Conservation (phyloP, 2,888 invertebrate species). For the Hoplodrina ambigua region DNA sequence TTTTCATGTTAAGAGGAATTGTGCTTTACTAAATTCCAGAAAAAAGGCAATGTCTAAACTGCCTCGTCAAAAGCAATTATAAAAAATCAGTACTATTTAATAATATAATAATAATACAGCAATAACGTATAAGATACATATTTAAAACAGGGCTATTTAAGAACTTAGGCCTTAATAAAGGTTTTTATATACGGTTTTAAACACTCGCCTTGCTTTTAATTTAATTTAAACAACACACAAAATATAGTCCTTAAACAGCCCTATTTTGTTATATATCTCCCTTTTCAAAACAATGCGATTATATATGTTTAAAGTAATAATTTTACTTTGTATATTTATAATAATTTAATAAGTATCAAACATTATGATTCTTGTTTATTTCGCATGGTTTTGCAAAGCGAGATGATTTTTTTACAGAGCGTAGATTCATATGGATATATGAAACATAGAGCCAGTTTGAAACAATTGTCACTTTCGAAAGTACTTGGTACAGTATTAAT, state of each 20-base stretch:
- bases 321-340: slow-evolving; percentile 11
- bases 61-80: slow-evolving; percentile 33
- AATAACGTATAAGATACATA: slow-evolving; percentile 34
- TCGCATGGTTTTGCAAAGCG: slow-evolving; percentile 57
- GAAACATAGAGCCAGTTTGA: slow-evolving; percentile 32
- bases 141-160: slow-evolving; percentile 25
- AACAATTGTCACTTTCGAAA: slow-evolving; percentile 14
- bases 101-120: slow-evolving; percentile 51
- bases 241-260: slow-evolving; percentile 9
- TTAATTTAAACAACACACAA: not conserved
- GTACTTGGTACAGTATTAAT: too few species aligned
- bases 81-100: slow-evolving; percentile 25
- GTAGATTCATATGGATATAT: slow-evolving; percentile 13
- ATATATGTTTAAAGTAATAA: not conserved
- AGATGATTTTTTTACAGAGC: slow-evolving; percentile 23
- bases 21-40: not conserved
- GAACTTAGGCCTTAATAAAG: not conserved
- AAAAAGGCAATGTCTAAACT: not conserved
- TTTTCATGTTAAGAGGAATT: not conserved
- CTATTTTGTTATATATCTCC: slow-evolving; percentile 26
- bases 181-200: not conserved
- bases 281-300: slow-evolving; percentile 49
- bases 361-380: slow-evolving; percentile 20
- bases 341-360: slow-evolving; percentile 38
- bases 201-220: not conserved